A percentile compares a stretch with the other conserved stretches of the same genome.
These are phyloP conservation scores for Tenthredo amoena DNA, from an alignment of 2,888 invertebrate genomes.

Conservation along the genomic window DNA sequence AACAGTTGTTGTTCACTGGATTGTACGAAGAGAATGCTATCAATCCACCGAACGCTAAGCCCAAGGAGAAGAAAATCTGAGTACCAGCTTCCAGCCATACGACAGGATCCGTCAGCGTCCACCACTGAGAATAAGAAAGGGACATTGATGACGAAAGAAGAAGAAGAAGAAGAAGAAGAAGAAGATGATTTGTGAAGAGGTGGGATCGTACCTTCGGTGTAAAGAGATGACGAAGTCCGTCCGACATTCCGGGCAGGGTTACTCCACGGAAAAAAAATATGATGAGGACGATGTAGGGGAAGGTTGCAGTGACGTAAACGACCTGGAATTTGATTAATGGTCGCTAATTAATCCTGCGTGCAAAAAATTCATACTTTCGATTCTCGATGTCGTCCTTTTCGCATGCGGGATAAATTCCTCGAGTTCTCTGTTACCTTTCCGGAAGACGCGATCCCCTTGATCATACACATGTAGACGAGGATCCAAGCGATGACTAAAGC, in stretches of 20 bases:
- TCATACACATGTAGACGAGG: slow-evolving; percentile 97
- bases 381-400: no score
- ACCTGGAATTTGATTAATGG: slow-evolving; percentile 76
- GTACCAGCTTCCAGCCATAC: slow-evolving; percentile 99
- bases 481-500: slow-evolving; percentile 95
- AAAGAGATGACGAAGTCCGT: slow-evolving; percentile 93
- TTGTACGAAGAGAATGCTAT: slow-evolving; percentile 99
- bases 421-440: slow-evolving; percentile 86
- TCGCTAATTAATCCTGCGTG: not conserved
- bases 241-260: slow-evolving; percentile 91
- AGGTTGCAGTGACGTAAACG: slow-evolving; percentile 97
- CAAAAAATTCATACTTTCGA: no score
- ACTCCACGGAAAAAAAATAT: slow-evolving; percentile 98
- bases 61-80: slow-evolving; percentile 98
- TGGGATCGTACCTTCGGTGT: slow-evolving; percentile 86
- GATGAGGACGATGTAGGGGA: slow-evolving; percentile 96
- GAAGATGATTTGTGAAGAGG: not conserved
- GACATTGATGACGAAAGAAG: not conserved
- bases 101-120: slow-evolving; percentile 93
- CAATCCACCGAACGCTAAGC: slow-evolving; percentile 96
- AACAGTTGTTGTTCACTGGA: slow-evolving; percentile 97
- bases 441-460: slow-evolving; percentile 97
- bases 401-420: not conserved
- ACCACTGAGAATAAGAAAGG: slow-evolving; percentile 82
- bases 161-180: slow-evolving; percentile 3